A percentile compares a stretch with the other conserved stretches of the same genome.
These are phyloP conservation scores for Lethenteron camtschaticum DNA, from an alignment of 2,113 vertebrate species.

Conservation along the genomic window DNA sequence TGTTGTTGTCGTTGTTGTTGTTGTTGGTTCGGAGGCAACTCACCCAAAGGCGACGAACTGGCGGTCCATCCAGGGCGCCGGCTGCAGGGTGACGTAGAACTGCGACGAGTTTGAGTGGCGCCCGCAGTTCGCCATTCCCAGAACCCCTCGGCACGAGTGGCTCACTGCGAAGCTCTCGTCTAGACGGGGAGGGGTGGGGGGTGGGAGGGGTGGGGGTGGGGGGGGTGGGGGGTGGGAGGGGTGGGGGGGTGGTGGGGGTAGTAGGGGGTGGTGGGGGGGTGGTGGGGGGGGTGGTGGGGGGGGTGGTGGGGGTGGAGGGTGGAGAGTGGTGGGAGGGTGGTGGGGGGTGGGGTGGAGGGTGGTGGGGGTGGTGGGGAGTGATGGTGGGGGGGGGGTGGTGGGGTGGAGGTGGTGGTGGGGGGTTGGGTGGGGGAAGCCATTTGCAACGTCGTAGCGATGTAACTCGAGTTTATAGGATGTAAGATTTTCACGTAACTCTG, in stretches of 20 bases:
- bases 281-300: background rate
- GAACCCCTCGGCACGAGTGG: conserved; percentile 38
- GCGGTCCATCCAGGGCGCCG: conserved; percentile 40
- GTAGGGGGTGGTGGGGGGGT: background rate
- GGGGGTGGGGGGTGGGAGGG: background rate
- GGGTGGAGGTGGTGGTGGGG: too few species aligned
- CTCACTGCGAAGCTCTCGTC: conserved; percentile 48
- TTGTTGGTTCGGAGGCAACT: conserved; percentile 12
- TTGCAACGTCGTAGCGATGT: background rate
- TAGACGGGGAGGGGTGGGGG: conserved; percentile 14
- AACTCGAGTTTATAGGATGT: background rate
- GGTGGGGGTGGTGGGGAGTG: too few species aligned
- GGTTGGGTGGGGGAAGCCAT: background rate
- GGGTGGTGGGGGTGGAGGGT: too few species aligned
- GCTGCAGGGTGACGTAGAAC: conserved; percentile 64
- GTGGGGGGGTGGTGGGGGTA: background rate
- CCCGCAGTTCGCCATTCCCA: conserved; percentile 58
- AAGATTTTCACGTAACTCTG: background rate
- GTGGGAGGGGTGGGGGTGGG: background rate
- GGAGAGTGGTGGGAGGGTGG: too few species aligned
- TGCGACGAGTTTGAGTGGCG: conserved; percentile 51
- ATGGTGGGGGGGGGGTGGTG: too few species aligned
- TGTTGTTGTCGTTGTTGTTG: too few species aligned
- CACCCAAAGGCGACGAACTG: conserved; percentile 69
- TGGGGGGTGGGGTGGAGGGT: too few species aligned